A percentile compares a stretch with the other conserved stretches of the same genome.
phyloP scores from a whole-genome alignment of 1,140 invertebrate species.

The Drosophila sechellia region DNA sequence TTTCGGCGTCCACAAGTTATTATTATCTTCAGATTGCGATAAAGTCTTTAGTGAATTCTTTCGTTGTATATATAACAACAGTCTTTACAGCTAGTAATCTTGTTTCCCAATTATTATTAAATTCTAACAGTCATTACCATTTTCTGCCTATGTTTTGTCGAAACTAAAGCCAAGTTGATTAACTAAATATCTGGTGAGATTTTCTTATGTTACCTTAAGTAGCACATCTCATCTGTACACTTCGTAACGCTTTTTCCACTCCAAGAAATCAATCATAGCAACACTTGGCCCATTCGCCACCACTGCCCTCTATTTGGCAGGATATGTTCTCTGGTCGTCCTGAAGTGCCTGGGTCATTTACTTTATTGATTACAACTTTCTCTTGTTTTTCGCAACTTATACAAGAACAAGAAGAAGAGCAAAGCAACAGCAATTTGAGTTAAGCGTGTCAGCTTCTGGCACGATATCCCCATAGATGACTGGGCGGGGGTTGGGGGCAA shows the following conservation, averaged over 20 bases:
- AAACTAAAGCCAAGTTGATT: slow-evolving; percentile 18
- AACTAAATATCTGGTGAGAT: slow-evolving; percentile 27
- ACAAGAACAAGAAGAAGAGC: slow-evolving; percentile 1
- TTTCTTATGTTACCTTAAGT: slow-evolving; percentile 20
- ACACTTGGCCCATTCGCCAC: slow-evolving; percentile 36
- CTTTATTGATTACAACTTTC: slow-evolving; percentile 75
- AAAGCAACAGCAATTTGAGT: slow-evolving; percentile 41
- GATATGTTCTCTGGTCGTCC: slow-evolving; percentile 33
- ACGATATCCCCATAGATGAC: slow-evolving; percentile 22
- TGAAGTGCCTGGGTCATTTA: slow-evolving; percentile 70
- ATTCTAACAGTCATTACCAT: no score
- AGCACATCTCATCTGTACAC: slow-evolving; percentile 23
- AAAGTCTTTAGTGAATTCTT: no score
- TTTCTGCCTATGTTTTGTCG: background rate
- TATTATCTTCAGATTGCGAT: no score
- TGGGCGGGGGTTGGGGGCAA: background rate
- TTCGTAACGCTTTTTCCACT: slow-evolving; percentile 28
- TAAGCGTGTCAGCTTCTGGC: slow-evolving; percentile 13
- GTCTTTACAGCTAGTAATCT: no score
- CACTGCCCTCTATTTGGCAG: slow-evolving; percentile 37
- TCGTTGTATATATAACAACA: no score
- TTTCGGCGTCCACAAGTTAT: no score
- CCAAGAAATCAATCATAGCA: slow-evolving; percentile 50
- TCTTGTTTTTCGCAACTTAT: slow-evolving; percentile 39
- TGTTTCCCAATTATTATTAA: background rate